Percentiles rank a stretch among this genome's conserved stretches.
Conservation (phyloP, 2,888 invertebrate species). For the Stratiomys singularior region DNA sequence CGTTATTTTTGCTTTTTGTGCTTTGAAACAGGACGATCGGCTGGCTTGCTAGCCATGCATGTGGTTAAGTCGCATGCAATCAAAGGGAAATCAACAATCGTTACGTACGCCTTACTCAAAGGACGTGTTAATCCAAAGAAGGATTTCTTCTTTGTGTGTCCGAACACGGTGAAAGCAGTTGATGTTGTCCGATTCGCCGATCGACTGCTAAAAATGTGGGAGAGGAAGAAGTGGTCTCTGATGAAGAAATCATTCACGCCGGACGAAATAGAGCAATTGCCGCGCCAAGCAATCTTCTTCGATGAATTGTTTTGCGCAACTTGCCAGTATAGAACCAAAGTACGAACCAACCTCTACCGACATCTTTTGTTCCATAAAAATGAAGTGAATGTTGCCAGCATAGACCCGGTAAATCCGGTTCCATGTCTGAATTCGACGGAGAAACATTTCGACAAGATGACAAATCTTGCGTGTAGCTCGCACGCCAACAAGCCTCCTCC, state of each 20-base stretch:
- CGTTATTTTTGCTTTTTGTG: conserved; percentile 73
- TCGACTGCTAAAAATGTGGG: conserved; percentile 56
- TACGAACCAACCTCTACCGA: conserved; percentile 76
- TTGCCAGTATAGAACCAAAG: conserved; percentile 77
- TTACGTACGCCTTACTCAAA: conserved; percentile 66
- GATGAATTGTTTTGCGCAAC: conserved; percentile 72
- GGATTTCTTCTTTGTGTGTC: conserved; percentile 67
- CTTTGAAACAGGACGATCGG: conserved; percentile 60
- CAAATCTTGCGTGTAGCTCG: conserved; percentile 82
- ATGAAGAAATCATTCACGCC: conserved; percentile 67
- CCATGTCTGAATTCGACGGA: conserved; percentile 81
- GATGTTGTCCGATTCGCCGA: conserved; percentile 57
- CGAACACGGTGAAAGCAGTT: conserved; percentile 55
- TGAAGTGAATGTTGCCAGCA: conserved; percentile 71
- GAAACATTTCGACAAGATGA: conserved; percentile 86
- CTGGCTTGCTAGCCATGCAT: conserved; percentile 64
- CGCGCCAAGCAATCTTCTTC: conserved; percentile 73
- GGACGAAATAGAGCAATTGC: conserved; percentile 72
- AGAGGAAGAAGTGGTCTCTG: conserved; percentile 54
- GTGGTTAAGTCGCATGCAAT: conserved; percentile 68
- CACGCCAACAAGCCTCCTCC: conserved; percentile 57
- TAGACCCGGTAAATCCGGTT: conserved; percentile 83
- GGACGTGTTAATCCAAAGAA: conserved; percentile 64
- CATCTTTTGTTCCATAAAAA: conserved; percentile 75
- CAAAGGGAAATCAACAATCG: conserved; percentile 57